Evolutionary conservation across 2,888 invertebrate species (phyloP), one percentile per base, ranked within the genome.

Genomic region (Drosophila merina): DNA sequence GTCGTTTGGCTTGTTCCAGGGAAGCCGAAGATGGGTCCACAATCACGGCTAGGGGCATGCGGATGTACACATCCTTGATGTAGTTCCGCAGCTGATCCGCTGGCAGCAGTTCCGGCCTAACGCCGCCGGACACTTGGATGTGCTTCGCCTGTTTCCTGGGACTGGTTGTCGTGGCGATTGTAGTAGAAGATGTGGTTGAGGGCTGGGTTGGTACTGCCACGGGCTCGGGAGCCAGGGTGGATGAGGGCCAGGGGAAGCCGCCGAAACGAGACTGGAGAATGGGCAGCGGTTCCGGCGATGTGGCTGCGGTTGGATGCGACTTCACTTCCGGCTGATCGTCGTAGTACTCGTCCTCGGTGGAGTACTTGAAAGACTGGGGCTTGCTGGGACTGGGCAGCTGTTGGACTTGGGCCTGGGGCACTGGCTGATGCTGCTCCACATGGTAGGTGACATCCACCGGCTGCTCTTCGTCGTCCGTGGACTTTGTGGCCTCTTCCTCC

Each of bases 31-130:
- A 89, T 31, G 92, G 91, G 82, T 92, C 92, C 42, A 92, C 89
- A 58, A 92, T 89, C 44, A 91, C 90, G 5, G 92, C 92, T 66
- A 92, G 70, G n/a, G 92, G 92, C 89, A 90, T 90, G 52, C 92
- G 89, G 57, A 92, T 90, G 74, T 91, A 92, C 48, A 90, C 89
- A 84, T 92, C 91, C 77, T 92, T 91, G 57, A 92, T 89, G 67
- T 90, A 92, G 73, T 90, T 90, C 60, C 91, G 88, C 71, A 92
- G 79, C 67, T 91, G 90, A 76, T 92, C 91, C 59, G 92, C 89
- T 30, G 91, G 91, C 75, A 91, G 71, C 57, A 91, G 76, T 52
- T 87, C 86, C 28, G 87, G 71, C 57, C 87, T 89, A 56, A 79
- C 74, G 28, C 74, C 76, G 50, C 85, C 69, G 25, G 44, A 9